These are phyloP conservation scores for Puma concolor DNA, from an alignment of 2,113 vertebrate genomes.

Conservation along the genomic window DNA sequence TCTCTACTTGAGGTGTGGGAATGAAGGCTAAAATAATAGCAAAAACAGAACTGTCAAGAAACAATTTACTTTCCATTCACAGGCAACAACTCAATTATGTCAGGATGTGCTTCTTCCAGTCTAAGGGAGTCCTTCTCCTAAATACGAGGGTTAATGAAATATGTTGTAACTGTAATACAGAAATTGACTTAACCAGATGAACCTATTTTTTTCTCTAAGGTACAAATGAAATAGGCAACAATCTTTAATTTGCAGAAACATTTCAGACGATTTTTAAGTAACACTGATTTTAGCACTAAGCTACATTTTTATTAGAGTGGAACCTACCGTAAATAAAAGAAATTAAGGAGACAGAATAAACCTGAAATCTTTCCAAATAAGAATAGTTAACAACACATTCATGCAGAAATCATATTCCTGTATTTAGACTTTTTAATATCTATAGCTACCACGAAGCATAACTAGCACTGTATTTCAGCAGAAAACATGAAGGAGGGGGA, in stretches of 20 bases:
- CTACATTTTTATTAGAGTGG: slow-evolving; percentile 51
- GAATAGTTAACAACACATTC: slow-evolving; percentile 22
- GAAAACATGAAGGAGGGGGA: slow-evolving; percentile 30
- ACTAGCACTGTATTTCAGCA: slow-evolving; percentile 35
- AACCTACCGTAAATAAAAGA: slow-evolving; percentile 48
- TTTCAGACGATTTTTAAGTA: slow-evolving; percentile 52
- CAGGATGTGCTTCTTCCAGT: slow-evolving; percentile 36
- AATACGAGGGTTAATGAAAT: slow-evolving; percentile 40
- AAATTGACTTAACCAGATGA: slow-evolving; percentile 5
- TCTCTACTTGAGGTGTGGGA: slow-evolving; percentile 12
- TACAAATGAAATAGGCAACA: slow-evolving; percentile 46
- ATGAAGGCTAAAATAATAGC: slow-evolving; percentile 42
- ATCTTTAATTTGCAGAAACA: slow-evolving; percentile 42
- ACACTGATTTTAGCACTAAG: slow-evolving; percentile 49
- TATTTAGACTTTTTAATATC: slow-evolving; percentile 51
- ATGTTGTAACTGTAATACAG: background rate
- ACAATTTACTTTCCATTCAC: slow-evolving; percentile 53
- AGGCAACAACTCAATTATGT: slow-evolving; percentile 47
- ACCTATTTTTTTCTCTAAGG: slow-evolving; percentile 38
- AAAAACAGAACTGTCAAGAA: slow-evolving; percentile 57
- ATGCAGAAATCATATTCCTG: slow-evolving; percentile 39
- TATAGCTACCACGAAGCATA: slow-evolving; percentile 44
- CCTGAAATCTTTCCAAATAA: slow-evolving; percentile 56
- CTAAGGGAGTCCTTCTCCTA: slow-evolving; percentile 35
- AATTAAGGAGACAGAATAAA: slow-evolving; percentile 52